Conservation (phyloP, 2,113 vertebrate species). For the Cathartes aura region DNA sequence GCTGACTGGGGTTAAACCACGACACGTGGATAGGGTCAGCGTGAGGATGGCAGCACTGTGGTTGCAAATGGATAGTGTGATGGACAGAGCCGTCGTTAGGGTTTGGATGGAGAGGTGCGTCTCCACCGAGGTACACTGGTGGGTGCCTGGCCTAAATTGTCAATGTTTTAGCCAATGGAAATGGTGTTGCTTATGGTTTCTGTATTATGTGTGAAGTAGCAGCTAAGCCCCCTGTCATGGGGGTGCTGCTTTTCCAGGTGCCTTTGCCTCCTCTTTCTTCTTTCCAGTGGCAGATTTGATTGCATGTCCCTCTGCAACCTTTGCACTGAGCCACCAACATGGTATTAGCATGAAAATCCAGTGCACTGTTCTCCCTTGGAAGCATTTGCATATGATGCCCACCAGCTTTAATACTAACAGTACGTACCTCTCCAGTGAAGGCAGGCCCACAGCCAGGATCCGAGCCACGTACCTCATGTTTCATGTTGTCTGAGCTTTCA, state of each 20-base stretch:
- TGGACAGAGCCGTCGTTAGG: accelerated
- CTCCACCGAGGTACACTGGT: accelerated
- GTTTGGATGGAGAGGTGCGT: neutral
- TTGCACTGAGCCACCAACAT: neutral
- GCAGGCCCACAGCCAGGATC: neutral
- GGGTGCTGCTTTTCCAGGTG: neutral
- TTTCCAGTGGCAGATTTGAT: neutral
- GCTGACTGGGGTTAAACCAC: too few relatives aligned
- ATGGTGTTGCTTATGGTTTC: neutral
- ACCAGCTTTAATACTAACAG: neutral
- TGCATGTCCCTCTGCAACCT: neutral
- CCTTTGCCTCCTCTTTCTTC: neutral
- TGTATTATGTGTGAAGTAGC: neutral
- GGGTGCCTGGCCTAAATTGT: neutral
- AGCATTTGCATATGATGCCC: neutral
- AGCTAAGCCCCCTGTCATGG: neutral
- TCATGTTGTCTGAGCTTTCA: neutral
- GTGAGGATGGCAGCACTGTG: neutral
- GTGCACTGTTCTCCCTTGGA: neutral
- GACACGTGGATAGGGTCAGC: neutral
- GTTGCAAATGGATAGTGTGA: neutral
- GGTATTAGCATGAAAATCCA: neutral
- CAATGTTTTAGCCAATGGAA: neutral
- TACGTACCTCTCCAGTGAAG: neutral
- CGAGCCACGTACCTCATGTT: accelerated